Evolutionary conservation across 2,888 invertebrate species (phyloP).

Genomic region (Panzeria rudis): DNA sequence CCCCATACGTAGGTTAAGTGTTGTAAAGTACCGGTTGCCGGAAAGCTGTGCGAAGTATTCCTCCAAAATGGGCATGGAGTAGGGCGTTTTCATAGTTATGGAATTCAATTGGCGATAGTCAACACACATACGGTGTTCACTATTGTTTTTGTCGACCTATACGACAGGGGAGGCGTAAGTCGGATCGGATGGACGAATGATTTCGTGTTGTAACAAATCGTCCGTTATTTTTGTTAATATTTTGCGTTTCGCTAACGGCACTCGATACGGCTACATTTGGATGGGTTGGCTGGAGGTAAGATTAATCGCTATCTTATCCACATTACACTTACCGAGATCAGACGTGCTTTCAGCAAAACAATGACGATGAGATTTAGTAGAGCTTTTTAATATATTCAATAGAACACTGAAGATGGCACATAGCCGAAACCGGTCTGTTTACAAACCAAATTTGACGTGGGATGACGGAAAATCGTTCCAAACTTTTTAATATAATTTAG

Average conservation of each 20-base stretch:
- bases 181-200: slow-evolving; percentile 60
- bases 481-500: too few relatives aligned
- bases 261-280: slow-evolving; percentile 49
- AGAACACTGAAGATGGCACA: too few relatives aligned
- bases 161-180: slow-evolving; percentile 57
- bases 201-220: slow-evolving; percentile 47
- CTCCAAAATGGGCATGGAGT: slow-evolving; percentile 66
- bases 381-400: too few relatives aligned
- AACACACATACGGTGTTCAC: slow-evolving; percentile 56
- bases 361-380: too few relatives aligned
- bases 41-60: slow-evolving; percentile 48
- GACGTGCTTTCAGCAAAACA: slow-evolving; percentile 25
- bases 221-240: slow-evolving; percentile 39
- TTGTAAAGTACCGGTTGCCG: slow-evolving; percentile 39
- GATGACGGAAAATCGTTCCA: too few relatives aligned
- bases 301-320: slow-evolving; percentile 38
- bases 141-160: slow-evolving; percentile 65
- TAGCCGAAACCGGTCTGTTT: too few relatives aligned
- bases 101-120: slow-evolving; percentile 48
- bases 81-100: slow-evolving; percentile 47
- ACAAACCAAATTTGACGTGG: too few relatives aligned
- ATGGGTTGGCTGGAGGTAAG: slow-evolving; percentile 20
- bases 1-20: background rate
- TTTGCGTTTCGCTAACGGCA: slow-evolving; percentile 61
- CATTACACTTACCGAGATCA: slow-evolving; percentile 12